A percentile compares a stretch with the other conserved stretches of the same genome.
phyloP scores from a whole-genome alignment of 2,113 vertebrate species.

The Varanus komodoensis region DNA sequence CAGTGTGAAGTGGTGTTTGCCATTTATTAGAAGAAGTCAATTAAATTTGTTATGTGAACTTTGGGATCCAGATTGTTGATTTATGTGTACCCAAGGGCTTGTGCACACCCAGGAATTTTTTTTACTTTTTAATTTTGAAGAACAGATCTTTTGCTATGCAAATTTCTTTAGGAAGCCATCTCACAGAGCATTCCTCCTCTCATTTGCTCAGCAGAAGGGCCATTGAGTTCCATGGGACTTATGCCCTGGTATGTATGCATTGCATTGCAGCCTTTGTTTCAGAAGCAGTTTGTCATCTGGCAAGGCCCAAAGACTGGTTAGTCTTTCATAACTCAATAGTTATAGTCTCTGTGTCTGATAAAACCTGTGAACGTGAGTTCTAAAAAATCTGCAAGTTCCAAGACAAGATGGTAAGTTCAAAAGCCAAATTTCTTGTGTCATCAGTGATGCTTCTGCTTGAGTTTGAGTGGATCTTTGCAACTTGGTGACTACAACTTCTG shows the following conservation, averaged over 20 bases:
- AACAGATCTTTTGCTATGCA: neutral
- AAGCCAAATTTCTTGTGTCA: conserved; percentile 20
- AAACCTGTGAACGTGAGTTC: conserved; percentile 49
- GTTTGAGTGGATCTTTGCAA: neutral
- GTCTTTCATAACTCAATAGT: neutral
- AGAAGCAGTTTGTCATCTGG: neutral
- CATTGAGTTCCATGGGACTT: neutral
- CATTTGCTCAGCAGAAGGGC: neutral
- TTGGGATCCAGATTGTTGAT: neutral
- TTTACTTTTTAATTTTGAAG: neutral
- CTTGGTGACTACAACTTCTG: neutral
- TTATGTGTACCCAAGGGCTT: neutral
- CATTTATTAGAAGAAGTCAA: neutral
- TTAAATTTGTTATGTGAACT: conserved; percentile 36
- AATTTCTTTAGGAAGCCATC: neutral
- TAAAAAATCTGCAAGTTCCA: conserved; percentile 43
- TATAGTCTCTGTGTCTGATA: neutral
- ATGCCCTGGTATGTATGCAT: neutral
- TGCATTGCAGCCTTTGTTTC: neutral
- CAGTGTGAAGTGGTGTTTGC: neutral
- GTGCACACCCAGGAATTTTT: neutral
- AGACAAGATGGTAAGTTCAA: conserved; percentile 10
- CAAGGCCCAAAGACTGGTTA: neutral
- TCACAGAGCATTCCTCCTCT: neutral
- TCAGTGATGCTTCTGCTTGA: neutral